Evolutionary conservation across 64 coral and sea anemone species (phyloP).

Genomic region (Orbicella faveolata): DNA sequence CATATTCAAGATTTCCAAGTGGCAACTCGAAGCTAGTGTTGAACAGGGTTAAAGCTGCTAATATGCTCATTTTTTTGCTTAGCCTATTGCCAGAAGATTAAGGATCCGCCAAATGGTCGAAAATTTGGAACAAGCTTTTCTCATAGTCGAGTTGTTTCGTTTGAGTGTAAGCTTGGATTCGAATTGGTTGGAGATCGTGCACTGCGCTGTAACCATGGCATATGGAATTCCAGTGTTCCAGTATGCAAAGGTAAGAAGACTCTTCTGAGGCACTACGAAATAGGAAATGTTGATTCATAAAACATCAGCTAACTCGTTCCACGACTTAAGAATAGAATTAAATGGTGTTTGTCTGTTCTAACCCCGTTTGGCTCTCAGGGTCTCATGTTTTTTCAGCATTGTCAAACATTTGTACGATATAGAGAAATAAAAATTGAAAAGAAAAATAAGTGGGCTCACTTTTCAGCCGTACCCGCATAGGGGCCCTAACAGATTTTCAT

Average conservation of each 20-base stretch:
- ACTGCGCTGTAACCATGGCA: not conserved
- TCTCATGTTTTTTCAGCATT: too few species aligned
- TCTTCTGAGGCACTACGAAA: not conserved
- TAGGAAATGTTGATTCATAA: not conserved
- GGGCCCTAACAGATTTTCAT: too few species aligned
- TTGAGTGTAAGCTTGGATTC: not conserved
- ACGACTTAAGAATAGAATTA: not conserved
- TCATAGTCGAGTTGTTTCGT: not conserved
- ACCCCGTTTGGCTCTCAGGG: too few species aligned
- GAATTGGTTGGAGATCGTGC: conserved; percentile 7
- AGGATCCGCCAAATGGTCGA: not conserved
- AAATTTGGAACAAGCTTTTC: not conserved
- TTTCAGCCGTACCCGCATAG: too few species aligned
- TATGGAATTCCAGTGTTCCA: conserved; percentile 3
- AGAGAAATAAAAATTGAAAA: too few species aligned
- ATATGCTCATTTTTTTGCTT: not conserved
- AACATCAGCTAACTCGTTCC: not conserved
- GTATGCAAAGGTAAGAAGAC: not conserved
- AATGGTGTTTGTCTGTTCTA: too few species aligned
- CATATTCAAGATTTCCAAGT: not conserved
- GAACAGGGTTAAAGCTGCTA: not conserved
- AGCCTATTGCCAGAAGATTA: not conserved
- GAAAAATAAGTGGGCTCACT: too few species aligned
- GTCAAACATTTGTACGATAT: too few species aligned
- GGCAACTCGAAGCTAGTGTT: not conserved